A percentile compares a stretch with the other conserved stretches of the same genome.
Evolutionary conservation across 1,140 invertebrate genomes (phyloP).

Genomic region (Sarcophaga peregrina): DNA sequence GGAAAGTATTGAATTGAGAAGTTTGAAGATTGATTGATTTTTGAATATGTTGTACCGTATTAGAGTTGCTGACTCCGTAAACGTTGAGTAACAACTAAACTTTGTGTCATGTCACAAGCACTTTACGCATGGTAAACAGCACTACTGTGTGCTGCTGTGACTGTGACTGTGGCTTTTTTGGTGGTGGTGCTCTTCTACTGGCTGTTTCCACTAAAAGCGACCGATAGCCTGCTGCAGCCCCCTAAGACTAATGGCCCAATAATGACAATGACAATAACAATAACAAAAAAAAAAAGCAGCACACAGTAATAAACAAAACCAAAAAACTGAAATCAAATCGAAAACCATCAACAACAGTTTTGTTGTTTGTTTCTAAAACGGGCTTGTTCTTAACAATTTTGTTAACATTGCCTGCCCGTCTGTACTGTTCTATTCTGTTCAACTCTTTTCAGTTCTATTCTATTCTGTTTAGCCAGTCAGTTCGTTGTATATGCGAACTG

Average conservation of each 20-base stretch:
- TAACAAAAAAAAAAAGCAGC: conserved; percentile 29
- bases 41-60: conserved; percentile 8
- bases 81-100: conserved; percentile 35
- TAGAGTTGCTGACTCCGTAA: conserved; percentile 36
- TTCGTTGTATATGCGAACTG: too few relatives aligned
- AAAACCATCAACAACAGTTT: conserved; percentile 30
- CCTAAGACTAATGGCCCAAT: conserved; percentile 17
- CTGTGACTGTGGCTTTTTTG: background rate
- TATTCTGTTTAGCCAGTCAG: too few relatives aligned
- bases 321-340: conserved; percentile 14
- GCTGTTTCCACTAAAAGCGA: background rate
- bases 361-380: conserved; percentile 23
- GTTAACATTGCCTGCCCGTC: background rate
- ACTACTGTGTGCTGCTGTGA: background rate
- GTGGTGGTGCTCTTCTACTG: background rate
- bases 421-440: background rate
- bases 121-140: conserved; percentile 34
- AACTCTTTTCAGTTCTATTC: too few relatives aligned
- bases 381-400: conserved; percentile 32
- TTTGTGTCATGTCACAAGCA: conserved; percentile 22
- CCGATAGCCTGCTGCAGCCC: background rate
- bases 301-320: background rate
- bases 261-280: conserved; percentile 38
- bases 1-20: background rate
- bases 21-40: background rate